Evolutionary conservation across 1,140 invertebrate genomes (phyloP).

Genomic region (Zaprionus tsacasi): DNA sequence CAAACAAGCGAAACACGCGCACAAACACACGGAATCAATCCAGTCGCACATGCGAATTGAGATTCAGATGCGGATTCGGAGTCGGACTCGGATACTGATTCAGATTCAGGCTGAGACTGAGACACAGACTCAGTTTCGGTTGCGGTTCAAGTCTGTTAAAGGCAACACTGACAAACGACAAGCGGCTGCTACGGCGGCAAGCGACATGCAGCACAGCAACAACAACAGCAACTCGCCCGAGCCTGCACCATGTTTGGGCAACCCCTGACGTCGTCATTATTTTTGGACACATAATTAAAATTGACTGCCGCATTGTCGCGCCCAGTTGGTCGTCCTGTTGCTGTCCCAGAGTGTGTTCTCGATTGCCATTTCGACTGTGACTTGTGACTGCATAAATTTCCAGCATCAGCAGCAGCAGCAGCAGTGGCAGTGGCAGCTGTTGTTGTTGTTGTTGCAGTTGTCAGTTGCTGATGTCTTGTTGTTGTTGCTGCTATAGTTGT

Average conservation of each 20-base stretch:
- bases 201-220: conserved; percentile 38
- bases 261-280: conserved; percentile 72
- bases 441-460: conserved; percentile 37
- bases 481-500: conserved; percentile 39
- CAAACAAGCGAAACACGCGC: conserved; percentile 30
- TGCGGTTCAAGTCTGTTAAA: conserved; percentile 44
- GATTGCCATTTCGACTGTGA: conserved; percentile 39
- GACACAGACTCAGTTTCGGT: conserved; percentile 23
- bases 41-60: background rate
- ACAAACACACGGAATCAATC: conserved; percentile 43
- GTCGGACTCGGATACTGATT: background rate
- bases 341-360: conserved; percentile 35
- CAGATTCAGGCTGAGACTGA: conserved; percentile 1
- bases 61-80: background rate
- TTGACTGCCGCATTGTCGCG: conserved; percentile 76
- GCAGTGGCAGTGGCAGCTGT: conserved; percentile 44
- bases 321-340: conserved; percentile 61
- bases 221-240: conserved; percentile 25
- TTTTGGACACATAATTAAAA: conserved; percentile 81
- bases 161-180: conserved; percentile 66
- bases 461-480: conserved; percentile 20
- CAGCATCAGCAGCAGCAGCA: conserved; percentile 60
- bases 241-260: conserved; percentile 72
- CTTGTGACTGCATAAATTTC: conserved; percentile 73
- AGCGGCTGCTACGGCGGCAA: conserved; percentile 17